phyloP scores from a whole-genome alignment of 1,140 invertebrate genomes.

The Pseudachorutes palmiensis region DNA sequence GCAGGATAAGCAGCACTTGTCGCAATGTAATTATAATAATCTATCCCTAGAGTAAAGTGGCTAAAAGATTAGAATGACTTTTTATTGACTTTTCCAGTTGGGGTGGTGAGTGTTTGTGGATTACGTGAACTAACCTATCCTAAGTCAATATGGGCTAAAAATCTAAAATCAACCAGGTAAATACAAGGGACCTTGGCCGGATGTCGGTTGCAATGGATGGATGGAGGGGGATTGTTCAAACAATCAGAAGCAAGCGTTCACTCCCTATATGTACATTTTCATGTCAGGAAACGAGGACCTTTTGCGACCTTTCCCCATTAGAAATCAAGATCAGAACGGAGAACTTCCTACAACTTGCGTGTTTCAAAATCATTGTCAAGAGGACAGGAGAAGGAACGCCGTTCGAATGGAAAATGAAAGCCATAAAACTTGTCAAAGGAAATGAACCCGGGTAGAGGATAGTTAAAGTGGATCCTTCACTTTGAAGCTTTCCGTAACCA shows the following conservation, averaged over 20 bases:
- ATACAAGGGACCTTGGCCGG: not conserved
- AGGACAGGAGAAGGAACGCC: no score
- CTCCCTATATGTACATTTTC: not conserved
- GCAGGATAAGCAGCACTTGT: not conserved
- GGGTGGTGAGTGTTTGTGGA: not conserved
- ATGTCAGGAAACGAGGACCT: not conserved
- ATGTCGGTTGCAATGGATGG: not conserved
- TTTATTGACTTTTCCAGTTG: not conserved
- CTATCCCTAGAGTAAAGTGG: not conserved
- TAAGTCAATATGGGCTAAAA: not conserved
- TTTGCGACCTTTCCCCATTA: not conserved
- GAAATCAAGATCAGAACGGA: not conserved
- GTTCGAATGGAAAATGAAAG: no score
- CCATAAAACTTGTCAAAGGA: no score
- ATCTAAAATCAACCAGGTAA: conserved; percentile 1
- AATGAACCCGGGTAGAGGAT: no score
- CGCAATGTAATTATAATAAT: not conserved
- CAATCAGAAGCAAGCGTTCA: conserved; percentile 44
- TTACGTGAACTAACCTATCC: conserved; percentile 4
- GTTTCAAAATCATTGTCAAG: not conserved
- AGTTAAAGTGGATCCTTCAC: no score
- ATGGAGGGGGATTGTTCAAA: not conserved
- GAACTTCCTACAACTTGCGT: not conserved
- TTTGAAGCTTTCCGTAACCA: no score
- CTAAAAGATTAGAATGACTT: not conserved